phyloP scores from a whole-genome alignment of 2,113 vertebrate species.

The Neotoma lepida region DNA sequence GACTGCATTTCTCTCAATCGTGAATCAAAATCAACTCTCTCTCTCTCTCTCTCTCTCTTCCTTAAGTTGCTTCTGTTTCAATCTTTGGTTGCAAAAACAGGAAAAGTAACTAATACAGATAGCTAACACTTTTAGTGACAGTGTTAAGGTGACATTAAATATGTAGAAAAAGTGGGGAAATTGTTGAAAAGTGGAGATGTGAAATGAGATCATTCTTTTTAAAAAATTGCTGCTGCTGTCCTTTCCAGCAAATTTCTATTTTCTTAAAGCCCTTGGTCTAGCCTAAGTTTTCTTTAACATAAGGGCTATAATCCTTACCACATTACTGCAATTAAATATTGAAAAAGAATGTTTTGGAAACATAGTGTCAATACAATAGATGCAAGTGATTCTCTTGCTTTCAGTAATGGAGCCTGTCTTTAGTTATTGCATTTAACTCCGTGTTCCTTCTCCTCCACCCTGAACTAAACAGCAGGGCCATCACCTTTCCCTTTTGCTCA shows the following conservation, averaged over 20 bases:
- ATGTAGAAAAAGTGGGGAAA: not conserved
- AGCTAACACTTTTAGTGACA: not conserved
- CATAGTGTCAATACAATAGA: not conserved
- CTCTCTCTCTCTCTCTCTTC: not conserved
- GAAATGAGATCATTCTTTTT: not conserved
- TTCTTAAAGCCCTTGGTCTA: not conserved
- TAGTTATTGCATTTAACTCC: not conserved
- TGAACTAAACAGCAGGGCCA: not conserved
- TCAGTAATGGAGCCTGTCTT: not conserved
- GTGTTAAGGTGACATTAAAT: not conserved
- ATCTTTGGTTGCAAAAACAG: not conserved
- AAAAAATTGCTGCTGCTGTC: not conserved
- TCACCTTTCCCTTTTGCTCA: not conserved
- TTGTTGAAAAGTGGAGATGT: not conserved
- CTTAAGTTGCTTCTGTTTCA: not conserved
- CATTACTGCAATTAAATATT: not conserved
- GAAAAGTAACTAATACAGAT: not conserved
- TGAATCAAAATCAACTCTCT: not conserved
- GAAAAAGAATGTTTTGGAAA: not conserved
- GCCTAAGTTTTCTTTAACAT: not conserved
- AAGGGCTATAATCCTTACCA: not conserved
- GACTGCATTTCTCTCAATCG: too few relatives aligned
- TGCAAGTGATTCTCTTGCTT: not conserved
- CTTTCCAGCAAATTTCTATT: not conserved
- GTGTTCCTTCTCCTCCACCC: not conserved